Evolutionary conservation across 1,140 invertebrate genomes (phyloP).

Genomic region (Apis cerana): DNA sequence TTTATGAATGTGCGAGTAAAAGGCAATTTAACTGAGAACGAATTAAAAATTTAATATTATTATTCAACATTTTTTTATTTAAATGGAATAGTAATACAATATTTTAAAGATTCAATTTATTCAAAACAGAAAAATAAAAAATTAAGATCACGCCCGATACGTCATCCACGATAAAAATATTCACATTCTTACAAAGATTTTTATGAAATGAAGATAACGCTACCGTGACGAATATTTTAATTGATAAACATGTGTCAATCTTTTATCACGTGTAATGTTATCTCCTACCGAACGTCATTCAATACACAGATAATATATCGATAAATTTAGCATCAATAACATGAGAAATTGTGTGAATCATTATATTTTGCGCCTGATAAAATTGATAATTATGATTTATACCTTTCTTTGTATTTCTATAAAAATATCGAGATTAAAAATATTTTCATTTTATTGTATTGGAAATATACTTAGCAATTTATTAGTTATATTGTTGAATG

Average conservation of each 20-base stretch:
- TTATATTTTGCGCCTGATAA: background rate
- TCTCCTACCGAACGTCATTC: background rate
- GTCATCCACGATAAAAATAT: background rate
- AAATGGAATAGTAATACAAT: too few relatives aligned
- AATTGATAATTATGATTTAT: background rate
- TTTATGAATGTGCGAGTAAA: too few relatives aligned
- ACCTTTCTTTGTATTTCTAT: background rate
- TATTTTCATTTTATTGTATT: too few relatives aligned
- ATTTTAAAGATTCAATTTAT: too few relatives aligned
- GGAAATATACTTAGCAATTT: too few relatives aligned
- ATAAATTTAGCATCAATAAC: slow-evolving; percentile 12
- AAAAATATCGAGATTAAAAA: background rate
- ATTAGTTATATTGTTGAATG: too few relatives aligned
- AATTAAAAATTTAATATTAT: too few relatives aligned
- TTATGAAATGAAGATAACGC: background rate
- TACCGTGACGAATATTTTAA: background rate
- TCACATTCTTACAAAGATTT: background rate
- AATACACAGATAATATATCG: background rate
- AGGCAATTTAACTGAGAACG: too few relatives aligned
- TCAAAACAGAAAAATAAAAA: too few relatives aligned
- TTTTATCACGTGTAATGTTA: slow-evolving; percentile 2
- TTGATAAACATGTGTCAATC: background rate
- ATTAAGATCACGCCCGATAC: background rate
- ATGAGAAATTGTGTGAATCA: slow-evolving; percentile 2
- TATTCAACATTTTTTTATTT: too few relatives aligned